These are phyloP conservation scores for Eupithecia dodoneata DNA, from an alignment of 2,888 invertebrate species.

Conservation along the genomic window DNA sequence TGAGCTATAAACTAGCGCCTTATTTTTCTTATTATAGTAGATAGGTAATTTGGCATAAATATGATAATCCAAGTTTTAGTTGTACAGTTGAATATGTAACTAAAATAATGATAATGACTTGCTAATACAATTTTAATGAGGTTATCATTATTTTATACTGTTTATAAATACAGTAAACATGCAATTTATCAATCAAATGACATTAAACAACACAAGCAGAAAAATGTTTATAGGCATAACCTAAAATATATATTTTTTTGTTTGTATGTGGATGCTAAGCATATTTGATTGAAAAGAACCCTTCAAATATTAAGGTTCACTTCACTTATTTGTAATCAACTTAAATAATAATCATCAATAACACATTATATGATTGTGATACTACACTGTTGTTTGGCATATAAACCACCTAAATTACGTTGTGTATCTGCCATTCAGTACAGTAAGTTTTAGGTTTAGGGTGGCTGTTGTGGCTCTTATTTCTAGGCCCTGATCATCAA, in stretches of 20 bases:
- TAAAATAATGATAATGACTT: neutral
- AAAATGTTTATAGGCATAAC: slow-evolving; percentile 2
- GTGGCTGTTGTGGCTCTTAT: neutral
- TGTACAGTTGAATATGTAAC: neutral
- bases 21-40: neutral
- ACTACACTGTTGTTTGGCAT: neutral
- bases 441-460: neutral
- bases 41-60: neutral
- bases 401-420: neutral
- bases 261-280: neutral
- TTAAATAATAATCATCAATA: neutral
- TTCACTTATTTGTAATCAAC: neutral
- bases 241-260: neutral
- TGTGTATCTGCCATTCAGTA: neutral
- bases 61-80: neutral
- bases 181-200: slow-evolving; percentile 8
- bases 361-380: neutral
- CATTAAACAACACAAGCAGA: neutral
- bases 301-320: neutral
- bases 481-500: neutral
- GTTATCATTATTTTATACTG: slow-evolving; percentile 1
- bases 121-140: neutral
- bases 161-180: slow-evolving; percentile 1
- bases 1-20: neutral
- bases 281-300: neutral